Percentiles rank a stretch among this genome's conserved stretches.
Evolutionary conservation across 2,113 vertebrate genomes (phyloP).

Genomic region (Scomber scombrus): DNA sequence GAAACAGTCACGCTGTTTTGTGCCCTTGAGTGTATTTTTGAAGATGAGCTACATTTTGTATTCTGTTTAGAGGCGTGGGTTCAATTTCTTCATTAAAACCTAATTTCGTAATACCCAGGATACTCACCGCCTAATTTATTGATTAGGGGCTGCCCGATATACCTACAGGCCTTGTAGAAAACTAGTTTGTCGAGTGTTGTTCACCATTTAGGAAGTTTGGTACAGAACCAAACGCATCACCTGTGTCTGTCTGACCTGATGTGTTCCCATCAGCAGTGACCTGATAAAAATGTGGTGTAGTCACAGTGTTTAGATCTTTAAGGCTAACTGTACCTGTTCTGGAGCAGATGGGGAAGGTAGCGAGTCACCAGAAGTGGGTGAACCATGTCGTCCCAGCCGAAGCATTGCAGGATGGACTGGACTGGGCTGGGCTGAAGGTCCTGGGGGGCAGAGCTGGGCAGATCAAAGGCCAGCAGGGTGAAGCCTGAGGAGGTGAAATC

Average conservation of each 20-base stretch:
- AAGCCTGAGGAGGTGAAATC: conserved; percentile 86
- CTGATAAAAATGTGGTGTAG: background rate
- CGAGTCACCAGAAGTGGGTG: conserved; percentile 91
- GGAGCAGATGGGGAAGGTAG: conserved; percentile 93
- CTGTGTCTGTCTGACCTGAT: conserved; percentile 1
- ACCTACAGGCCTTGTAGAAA: conserved; percentile 14
- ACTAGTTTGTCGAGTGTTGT: conserved; percentile 12
- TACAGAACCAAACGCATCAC: conserved; percentile 8
- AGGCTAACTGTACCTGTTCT: conserved; percentile 87
- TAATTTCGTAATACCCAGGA: conserved; percentile 47
- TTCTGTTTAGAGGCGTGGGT: conserved; percentile 31
- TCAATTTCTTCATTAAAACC: conserved; percentile 32
- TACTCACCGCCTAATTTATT: conserved; percentile 27
- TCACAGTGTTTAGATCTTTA: background rate
- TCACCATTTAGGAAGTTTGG: conserved; percentile 4
- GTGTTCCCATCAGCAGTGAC: conserved; percentile 3
- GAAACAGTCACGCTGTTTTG: conserved; percentile 23
- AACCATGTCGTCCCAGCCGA: conserved; percentile 97
- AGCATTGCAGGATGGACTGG: conserved; percentile 91
- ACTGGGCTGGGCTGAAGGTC: conserved; percentile 94
- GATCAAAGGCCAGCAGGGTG: conserved; percentile 92
- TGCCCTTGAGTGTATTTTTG: conserved; percentile 40
- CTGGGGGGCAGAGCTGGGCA: conserved; percentile 90
- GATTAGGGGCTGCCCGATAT: conserved; percentile 19
- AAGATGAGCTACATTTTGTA: conserved; percentile 33